phyloP scores from a whole-genome alignment of 2,113 vertebrate genomes.

The Dipodomys spectabilis region DNA sequence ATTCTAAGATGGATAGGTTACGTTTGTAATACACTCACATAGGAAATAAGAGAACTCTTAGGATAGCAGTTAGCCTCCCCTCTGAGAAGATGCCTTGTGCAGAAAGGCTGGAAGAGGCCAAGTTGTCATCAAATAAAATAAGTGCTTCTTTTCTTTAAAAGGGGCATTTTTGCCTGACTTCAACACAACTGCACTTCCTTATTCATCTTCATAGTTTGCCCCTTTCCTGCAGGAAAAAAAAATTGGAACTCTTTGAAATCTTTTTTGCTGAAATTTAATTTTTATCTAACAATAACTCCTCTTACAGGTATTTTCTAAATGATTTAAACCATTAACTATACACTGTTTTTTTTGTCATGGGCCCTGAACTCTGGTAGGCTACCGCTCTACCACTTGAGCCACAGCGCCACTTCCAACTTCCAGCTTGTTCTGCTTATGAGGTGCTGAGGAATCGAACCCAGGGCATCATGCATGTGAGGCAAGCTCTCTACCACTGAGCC shows the following conservation, averaged over 20 bases:
- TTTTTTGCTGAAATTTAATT: background rate
- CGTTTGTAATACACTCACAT: conserved; percentile 19
- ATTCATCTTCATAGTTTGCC: background rate
- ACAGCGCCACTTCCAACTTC: no score
- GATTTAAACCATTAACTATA: background rate
- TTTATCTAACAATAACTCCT: conserved; percentile 26
- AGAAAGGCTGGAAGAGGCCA: background rate
- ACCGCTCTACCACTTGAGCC: no score
- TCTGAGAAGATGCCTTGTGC: background rate
- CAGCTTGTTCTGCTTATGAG: no score
- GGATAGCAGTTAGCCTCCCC: background rate
- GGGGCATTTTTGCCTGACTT: background rate
- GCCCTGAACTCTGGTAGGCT: no score
- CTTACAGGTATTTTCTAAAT: background rate
- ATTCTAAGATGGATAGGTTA: conserved; percentile 49
- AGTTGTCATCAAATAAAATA: conserved; percentile 32
- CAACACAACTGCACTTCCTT: background rate
- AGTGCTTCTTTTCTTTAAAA: background rate
- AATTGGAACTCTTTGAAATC: background rate
- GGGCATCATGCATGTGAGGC: no score
- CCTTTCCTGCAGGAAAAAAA: background rate
- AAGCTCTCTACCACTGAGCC: no score
- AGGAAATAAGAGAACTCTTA: conserved; percentile 8
- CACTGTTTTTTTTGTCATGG: no score
- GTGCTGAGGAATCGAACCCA: no score